Evolutionary conservation across 2,797 vertebrate species (phyloP).

Genomic region (Potorous gilbertii): DNA sequence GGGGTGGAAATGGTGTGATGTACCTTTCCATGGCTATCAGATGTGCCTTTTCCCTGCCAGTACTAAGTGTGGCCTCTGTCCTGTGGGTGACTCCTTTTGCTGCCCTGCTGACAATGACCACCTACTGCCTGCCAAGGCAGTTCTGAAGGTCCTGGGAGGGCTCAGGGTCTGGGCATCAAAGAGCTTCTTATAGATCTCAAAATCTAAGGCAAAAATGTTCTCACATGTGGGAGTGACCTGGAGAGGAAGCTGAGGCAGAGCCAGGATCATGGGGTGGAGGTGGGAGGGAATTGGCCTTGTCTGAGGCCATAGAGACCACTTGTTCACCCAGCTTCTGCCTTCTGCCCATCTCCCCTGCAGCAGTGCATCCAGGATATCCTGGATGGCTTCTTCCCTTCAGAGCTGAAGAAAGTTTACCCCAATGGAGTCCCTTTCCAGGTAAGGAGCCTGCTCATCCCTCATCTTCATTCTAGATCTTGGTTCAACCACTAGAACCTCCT

Average conservation of each 20-base stretch:
- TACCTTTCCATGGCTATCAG: not conserved
- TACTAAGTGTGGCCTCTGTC: not conserved
- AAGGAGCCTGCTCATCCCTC: not conserved
- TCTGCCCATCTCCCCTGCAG: slow-evolving; percentile 82
- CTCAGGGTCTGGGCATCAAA: not conserved
- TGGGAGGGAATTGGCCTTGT: not conserved
- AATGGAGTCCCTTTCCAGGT: slow-evolving; percentile 92
- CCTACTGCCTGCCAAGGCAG: not conserved
- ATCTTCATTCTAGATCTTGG: not conserved
- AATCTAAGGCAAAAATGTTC: not conserved
- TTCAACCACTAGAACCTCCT: not conserved
- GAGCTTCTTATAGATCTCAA: not conserved
- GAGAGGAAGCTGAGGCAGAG: not conserved
- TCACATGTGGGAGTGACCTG: not conserved
- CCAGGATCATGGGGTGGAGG: not conserved
- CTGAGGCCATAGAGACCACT: not conserved
- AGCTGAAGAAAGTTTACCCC: slow-evolving; percentile 91
- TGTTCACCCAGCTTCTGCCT: not conserved
- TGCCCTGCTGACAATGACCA: not conserved
- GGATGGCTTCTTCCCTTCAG: slow-evolving; percentile 95
- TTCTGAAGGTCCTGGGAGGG: no score
- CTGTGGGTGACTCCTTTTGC: not conserved
- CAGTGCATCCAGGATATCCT: slow-evolving; percentile 91
- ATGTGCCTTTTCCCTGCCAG: not conserved
- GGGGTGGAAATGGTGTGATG: not conserved